Percentiles rank a stretch among this genome's conserved stretches.
phyloP scores from a whole-genome alignment of 2,113 vertebrate genomes.

The Bubo scandiacus region DNA sequence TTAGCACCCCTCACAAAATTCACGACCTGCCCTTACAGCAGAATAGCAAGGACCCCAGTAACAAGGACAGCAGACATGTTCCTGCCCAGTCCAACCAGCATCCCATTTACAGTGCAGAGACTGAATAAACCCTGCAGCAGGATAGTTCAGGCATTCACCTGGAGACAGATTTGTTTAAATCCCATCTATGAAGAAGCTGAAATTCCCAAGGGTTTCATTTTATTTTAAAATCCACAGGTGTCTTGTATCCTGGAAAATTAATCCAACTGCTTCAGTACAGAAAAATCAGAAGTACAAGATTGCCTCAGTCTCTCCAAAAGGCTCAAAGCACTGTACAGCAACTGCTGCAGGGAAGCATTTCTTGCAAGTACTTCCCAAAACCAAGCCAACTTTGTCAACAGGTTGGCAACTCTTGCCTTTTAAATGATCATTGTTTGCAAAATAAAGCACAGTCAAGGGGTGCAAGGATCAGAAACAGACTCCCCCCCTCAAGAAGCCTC shows the following conservation, averaged over 20 bases:
- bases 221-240: background rate
- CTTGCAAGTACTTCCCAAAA: background rate
- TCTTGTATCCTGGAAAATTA: background rate
- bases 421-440: background rate
- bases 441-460: background rate
- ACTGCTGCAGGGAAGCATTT: background rate
- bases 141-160: background rate
- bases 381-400: background rate
- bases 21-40: background rate
- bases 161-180: background rate
- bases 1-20: background rate
- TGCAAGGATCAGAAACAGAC: background rate
- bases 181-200: background rate
- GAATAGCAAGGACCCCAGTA: background rate
- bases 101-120: background rate
- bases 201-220: background rate
- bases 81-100: rapidly evolving
- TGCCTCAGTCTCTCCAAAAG: background rate
- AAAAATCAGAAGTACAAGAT: background rate
- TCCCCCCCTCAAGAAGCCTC: background rate
- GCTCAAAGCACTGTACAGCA: rapidly evolving
- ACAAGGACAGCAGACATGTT: background rate
- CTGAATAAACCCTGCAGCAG: background rate
- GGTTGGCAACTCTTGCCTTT: background rate
- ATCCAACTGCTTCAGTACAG: background rate